Base-by-base conservation (phyloP, 2,888 invertebrate genomes). In the Trichogramma evanescens region DNA sequence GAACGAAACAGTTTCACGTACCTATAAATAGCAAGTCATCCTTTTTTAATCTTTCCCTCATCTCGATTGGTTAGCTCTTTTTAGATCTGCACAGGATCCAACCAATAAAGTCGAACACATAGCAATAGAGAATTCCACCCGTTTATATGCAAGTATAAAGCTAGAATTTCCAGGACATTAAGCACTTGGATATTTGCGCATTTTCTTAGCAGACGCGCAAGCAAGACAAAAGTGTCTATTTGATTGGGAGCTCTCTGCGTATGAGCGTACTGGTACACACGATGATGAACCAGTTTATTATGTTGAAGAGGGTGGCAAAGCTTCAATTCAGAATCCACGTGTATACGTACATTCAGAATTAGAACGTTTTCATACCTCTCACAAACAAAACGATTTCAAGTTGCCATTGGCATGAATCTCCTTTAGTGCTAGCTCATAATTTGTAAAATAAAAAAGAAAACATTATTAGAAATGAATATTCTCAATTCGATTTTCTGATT, bases 71-170 rank as follows among this genome's bases (percentile, higher is more conserved):
- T 75, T 75, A 13, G 72, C 72, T 70, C 72, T 71, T 66, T 66
- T 41, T 13, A 49, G n/a, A 26, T 6, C 44, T n/a, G 26, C 38
- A 13, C 68, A 68, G 70, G 74, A 74, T 71, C 68, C 68, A 58
- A 67, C 68, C 72, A 73, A 74, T 75, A 74, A 75, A 75, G 72
- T 73, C 71, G 67, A 54, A 13, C 56, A 64, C 61, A 59, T 70
- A 67, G 66, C 69, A 68, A 70, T 70, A 69, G 69, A 69, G 66
- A 74, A 26, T 76, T 75, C 74, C 72, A 72, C 69, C 66, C 70
- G 69, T 72, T 72, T 74, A 74, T 74, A 75, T 73, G 71, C 71
- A 75, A 73, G 74, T 74, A 74, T 74, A 73, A 74, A 75, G 71
- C 72, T 68, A 64, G 69, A 63, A 67, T 75, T 75, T 75, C 71